Conservation (phyloP, 1,140 invertebrate genomes). For the Brachionus sp. region DNA sequence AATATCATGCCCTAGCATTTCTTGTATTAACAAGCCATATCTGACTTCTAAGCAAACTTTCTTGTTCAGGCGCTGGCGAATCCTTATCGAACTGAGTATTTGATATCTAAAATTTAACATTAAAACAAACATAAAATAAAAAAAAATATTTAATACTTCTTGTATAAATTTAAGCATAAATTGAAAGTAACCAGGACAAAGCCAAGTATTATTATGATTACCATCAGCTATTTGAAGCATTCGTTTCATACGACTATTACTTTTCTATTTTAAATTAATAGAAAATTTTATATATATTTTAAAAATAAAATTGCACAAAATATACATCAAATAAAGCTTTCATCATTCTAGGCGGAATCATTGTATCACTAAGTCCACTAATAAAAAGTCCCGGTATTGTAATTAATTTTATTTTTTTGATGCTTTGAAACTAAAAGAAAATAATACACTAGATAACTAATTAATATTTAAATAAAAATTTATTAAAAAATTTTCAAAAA, state of each 20-base stretch:
- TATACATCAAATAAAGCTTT: slow-evolving; percentile 66
- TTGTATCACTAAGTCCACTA: slow-evolving; percentile 68
- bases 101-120: not conserved
- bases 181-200: slow-evolving; percentile 40
- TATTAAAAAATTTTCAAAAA: not conserved
- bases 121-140: not conserved
- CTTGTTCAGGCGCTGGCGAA: not conserved
- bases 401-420: slow-evolving; percentile 49
- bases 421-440: slow-evolving; percentile 34
- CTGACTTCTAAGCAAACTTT: not conserved
- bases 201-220: slow-evolving; percentile 41
- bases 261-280: not conserved
- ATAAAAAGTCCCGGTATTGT: slow-evolving; percentile 57
- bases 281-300: not conserved
- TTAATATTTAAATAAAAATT: not conserved
- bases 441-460: not conserved
- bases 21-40: slow-evolving; percentile 22
- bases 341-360: slow-evolving; percentile 84
- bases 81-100: not conserved
- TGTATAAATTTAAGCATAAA: slow-evolving; percentile 40
- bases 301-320: not conserved
- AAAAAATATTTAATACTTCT: not conserved
- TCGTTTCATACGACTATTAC: not conserved
- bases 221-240: slow-evolving; percentile 35
- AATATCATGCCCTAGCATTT: not conserved